Conservation (phyloP, 2,888 invertebrate genomes). For the Atherix ibis region DNA sequence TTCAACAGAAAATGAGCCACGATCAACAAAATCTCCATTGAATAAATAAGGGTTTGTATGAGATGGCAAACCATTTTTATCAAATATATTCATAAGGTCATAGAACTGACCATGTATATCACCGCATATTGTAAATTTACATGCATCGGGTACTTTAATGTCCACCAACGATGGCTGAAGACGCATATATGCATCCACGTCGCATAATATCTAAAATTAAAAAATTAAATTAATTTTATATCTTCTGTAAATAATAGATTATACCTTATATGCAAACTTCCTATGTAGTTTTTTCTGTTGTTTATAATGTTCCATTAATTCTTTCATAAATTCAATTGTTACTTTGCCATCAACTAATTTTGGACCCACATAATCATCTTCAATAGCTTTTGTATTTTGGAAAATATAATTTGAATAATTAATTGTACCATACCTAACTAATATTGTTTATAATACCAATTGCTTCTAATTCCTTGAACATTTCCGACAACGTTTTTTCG, state of each 20-base stretch:
- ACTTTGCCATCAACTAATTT: constrained; percentile 74
- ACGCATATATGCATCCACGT: constrained; percentile 71
- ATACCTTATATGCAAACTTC: constrained; percentile 91
- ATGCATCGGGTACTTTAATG: constrained; percentile 66
- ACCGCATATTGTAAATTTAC: constrained; percentile 95
- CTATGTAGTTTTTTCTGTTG: constrained; percentile 85
- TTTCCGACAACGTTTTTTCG: constrained; percentile 73
- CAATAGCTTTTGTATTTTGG: constrained; percentile 72
- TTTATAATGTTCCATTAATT: constrained; percentile 80
- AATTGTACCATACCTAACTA: constrained; percentile 6
- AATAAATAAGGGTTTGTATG: constrained; percentile 91
- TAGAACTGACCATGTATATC: constrained; percentile 99
- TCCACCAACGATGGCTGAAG: constrained; percentile 79
- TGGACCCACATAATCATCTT: constrained; percentile 89
- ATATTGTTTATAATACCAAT: too few relatives aligned
- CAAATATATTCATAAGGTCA: constrained; percentile 94
- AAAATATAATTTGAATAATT: constrained; percentile 4
- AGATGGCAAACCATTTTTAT: constrained; percentile 91
- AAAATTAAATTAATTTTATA: background rate
- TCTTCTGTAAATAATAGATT: too few relatives aligned
- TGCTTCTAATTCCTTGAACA: constrained; percentile 65
- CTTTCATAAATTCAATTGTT: constrained; percentile 73
- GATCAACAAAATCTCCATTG: constrained; percentile 98
- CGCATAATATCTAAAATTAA: constrained; percentile 67
- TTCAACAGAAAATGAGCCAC: constrained; percentile 98